phyloP scores from a whole-genome alignment of 2,888 invertebrate species.

The Podabrus alpinus region DNA sequence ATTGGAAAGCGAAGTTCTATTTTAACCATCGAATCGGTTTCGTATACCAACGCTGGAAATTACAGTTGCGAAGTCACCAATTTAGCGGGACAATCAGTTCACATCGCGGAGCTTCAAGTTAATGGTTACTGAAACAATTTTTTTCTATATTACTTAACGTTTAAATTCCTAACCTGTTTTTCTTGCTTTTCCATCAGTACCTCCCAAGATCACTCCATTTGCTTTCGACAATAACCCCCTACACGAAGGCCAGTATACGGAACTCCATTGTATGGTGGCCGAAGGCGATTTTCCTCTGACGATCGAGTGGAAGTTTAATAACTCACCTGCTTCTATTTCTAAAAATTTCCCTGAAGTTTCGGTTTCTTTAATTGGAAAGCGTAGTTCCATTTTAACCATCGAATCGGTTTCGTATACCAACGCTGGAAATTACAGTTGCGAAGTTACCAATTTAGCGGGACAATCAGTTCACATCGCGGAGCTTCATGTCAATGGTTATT shows the following conservation, averaged over 20 bases:
- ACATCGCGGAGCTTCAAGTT: constrained; percentile 62
- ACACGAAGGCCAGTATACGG: constrained; percentile 48
- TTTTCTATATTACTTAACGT: constrained; percentile 20
- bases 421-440: constrained; percentile 76
- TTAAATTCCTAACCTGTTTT: not conserved
- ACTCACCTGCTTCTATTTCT: constrained; percentile 40
- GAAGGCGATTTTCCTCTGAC: constrained; percentile 74
- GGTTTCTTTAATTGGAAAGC: constrained; percentile 45
- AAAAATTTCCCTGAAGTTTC: constrained; percentile 45
- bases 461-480: constrained; percentile 35
- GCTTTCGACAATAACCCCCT: constrained; percentile 75
- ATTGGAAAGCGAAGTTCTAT: constrained; percentile 58
- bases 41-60: constrained; percentile 71
- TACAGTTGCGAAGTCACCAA: constrained; percentile 72
- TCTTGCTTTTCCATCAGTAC: constrained; percentile 68
- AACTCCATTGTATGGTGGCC: constrained; percentile 65
- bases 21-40: constrained; percentile 68
- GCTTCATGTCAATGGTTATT: too few species aligned
- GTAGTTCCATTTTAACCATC: constrained; percentile 66
- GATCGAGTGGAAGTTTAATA: constrained; percentile 64
- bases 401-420: constrained; percentile 69
- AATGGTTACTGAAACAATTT: constrained; percentile 65
- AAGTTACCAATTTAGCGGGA: constrained; percentile 59
- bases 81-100: constrained; percentile 44
- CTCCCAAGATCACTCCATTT: constrained; percentile 78